Conservation (phyloP, 1,140 invertebrate genomes). For the Oedothorax gibbosus region DNA sequence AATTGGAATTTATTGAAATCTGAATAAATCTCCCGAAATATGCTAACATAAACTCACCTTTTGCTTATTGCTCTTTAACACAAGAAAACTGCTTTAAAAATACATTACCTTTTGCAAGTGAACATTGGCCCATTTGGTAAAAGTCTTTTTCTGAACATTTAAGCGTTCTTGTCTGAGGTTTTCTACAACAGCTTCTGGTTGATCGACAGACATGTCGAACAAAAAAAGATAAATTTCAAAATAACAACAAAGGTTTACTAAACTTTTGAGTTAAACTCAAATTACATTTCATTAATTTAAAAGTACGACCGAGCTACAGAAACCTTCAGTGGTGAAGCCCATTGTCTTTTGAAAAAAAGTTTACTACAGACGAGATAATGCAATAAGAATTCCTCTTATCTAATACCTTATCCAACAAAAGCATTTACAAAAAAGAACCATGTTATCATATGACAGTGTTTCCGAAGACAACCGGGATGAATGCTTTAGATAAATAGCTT, state of each 20-base stretch:
- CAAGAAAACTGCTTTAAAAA: not conserved
- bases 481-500: slow-evolving; percentile 23
- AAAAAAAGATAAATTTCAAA: no score
- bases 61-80: not conserved
- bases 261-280: no score
- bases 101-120: slow-evolving; percentile 44
- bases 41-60: not conserved
- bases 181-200: slow-evolving; percentile 32
- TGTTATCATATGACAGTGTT: slow-evolving; percentile 31
- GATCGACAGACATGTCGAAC: slow-evolving; percentile 38
- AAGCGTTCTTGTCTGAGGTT: slow-evolving; percentile 32
- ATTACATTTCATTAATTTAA: not conserved
- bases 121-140: slow-evolving; percentile 50
- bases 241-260: no score
- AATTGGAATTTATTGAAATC: no score
- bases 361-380: not conserved
- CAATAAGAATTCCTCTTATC: slow-evolving; percentile 41
- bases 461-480: slow-evolving; percentile 33
- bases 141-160: slow-evolving; percentile 52
- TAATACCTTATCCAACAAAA: slow-evolving; percentile 29
- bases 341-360: slow-evolving; percentile 4
- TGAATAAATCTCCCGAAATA: no score
- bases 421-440: slow-evolving; percentile 27
- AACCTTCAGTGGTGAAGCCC: not conserved
- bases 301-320: not conserved